These are phyloP conservation scores for Drosophila borealis DNA, from an alignment of 2,888 invertebrate species.

Conservation along the genomic window DNA sequence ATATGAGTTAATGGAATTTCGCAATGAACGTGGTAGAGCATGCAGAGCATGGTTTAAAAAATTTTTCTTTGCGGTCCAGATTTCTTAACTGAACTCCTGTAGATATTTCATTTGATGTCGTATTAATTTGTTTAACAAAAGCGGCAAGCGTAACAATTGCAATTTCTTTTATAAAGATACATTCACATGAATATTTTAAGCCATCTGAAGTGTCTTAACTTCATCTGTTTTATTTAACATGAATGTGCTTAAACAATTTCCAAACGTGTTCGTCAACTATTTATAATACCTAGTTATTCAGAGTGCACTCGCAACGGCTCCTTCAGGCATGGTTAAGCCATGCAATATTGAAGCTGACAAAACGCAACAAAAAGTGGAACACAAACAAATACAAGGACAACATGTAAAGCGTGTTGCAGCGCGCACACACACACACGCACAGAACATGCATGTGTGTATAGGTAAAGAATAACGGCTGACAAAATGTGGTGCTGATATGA, in stretches of 20 bases:
- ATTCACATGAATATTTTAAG: background rate
- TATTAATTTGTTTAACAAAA: no score
- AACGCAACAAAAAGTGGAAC: slow-evolving; percentile 28
- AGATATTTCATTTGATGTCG: no score
- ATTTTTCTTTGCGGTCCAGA: no score
- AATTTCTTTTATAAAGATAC: no score
- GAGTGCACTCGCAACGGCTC: slow-evolving; percentile 17
- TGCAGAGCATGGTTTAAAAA: background rate
- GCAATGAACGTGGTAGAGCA: background rate
- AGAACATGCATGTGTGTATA: slow-evolving; percentile 3
- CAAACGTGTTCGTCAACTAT: slow-evolving; percentile 23
- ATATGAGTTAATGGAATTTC: no score
- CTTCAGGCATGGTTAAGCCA: slow-evolving; percentile 22
- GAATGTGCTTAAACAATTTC: slow-evolving; percentile 13
- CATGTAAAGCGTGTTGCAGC: slow-evolving; percentile 23
- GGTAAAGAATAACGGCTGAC: slow-evolving; percentile 37
- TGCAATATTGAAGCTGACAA: slow-evolving; percentile 21
- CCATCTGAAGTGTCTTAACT: background rate
- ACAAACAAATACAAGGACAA: slow-evolving; percentile 29
- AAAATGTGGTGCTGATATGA: slow-evolving; percentile 68
- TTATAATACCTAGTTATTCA: slow-evolving; percentile 10
- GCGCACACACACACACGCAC: slow-evolving; percentile 4
- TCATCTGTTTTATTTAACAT: background rate
- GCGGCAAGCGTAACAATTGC: no score
- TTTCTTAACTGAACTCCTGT: no score